Evolutionary conservation across 2,888 invertebrate genomes (phyloP).

Genomic region (Steinernema hermaphroditum): DNA sequence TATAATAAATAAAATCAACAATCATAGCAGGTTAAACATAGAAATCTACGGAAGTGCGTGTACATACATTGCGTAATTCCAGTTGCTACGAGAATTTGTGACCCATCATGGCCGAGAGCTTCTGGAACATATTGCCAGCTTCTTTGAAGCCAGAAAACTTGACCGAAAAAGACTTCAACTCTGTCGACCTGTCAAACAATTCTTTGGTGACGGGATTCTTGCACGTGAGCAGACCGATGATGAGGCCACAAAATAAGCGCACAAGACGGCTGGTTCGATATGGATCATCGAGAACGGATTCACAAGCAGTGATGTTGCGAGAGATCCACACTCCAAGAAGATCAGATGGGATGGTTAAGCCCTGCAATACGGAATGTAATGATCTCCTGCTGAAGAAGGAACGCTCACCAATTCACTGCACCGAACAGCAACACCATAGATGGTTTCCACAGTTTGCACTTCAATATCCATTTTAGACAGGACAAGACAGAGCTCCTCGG

Average conservation of each 20-base stretch:
- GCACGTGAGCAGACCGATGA: constrained; percentile 12
- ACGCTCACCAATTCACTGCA: constrained; percentile 4
- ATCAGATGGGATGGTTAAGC: neutral
- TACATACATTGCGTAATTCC: neutral
- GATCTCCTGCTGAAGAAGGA: neutral
- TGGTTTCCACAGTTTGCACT: constrained; percentile 2
- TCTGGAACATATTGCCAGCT: constrained; percentile 6
- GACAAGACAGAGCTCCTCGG: neutral
- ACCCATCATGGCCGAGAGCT: constrained; percentile 6
- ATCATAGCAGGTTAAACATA: neutral
- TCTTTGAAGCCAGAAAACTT: constrained; percentile 17
- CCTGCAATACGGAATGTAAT: neutral
- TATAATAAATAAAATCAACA: neutral
- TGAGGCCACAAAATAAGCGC: constrained; percentile 5
- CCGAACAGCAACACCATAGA: neutral
- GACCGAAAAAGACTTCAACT: neutral
- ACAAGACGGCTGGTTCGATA: constrained; percentile 11
- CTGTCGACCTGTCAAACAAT: neutral
- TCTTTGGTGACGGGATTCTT: constrained; percentile 10
- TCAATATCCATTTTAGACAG: constrained; percentile 1
- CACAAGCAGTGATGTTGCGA: neutral
- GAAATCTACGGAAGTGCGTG: neutral
- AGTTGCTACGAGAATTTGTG: neutral
- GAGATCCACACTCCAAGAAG: neutral
- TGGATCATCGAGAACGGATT: neutral